Percentiles rank a stretch among this genome's conserved stretches.
These are phyloP conservation scores for Danio jaintianensis DNA, from an alignment of 2,797 vertebrate genomes.

Conservation along the genomic window DNA sequence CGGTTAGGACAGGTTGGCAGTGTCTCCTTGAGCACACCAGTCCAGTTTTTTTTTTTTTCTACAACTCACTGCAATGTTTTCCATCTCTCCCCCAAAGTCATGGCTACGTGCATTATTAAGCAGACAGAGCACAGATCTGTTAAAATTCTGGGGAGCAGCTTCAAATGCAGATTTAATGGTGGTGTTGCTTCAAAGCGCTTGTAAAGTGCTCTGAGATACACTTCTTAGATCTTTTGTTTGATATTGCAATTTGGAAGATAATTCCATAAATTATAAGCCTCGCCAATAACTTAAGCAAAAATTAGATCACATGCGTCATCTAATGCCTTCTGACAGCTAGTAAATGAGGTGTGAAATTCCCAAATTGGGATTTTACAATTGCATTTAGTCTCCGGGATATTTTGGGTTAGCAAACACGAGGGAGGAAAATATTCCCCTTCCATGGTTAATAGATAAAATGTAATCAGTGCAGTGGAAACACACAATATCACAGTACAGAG, in stretches of 20 bases:
- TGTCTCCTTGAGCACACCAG: constrained; percentile 28
- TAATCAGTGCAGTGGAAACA: constrained; percentile 20
- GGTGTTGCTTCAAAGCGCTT: constrained; percentile 9
- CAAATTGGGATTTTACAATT: constrained; percentile 44
- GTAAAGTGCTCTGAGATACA: constrained; percentile 4
- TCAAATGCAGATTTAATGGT: constrained; percentile 34
- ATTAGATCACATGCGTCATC: constrained; percentile 8
- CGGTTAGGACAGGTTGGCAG: neutral
- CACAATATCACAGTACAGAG: constrained; percentile 3
- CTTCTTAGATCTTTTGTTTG: constrained; percentile 27
- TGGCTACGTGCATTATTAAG: constrained; percentile 50
- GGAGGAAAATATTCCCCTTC: constrained; percentile 14
- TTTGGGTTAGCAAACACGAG: constrained; percentile 30
- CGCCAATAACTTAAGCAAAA: constrained; percentile 14
- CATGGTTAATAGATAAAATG: constrained; percentile 23
- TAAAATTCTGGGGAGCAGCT: constrained; percentile 27
- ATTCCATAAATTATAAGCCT: neutral
- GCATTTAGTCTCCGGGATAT: constrained; percentile 36
- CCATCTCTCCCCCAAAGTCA: neutral
- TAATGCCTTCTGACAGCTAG: constrained; percentile 29
- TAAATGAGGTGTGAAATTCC: constrained; percentile 39
- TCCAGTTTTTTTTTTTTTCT: constrained; percentile 2
- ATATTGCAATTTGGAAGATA: neutral
- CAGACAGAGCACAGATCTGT: constrained; percentile 16
- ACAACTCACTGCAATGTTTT: constrained; percentile 52